Evolutionary conservation across 1,140 invertebrate species (phyloP).

Genomic region (Agrilus planipennis): DNA sequence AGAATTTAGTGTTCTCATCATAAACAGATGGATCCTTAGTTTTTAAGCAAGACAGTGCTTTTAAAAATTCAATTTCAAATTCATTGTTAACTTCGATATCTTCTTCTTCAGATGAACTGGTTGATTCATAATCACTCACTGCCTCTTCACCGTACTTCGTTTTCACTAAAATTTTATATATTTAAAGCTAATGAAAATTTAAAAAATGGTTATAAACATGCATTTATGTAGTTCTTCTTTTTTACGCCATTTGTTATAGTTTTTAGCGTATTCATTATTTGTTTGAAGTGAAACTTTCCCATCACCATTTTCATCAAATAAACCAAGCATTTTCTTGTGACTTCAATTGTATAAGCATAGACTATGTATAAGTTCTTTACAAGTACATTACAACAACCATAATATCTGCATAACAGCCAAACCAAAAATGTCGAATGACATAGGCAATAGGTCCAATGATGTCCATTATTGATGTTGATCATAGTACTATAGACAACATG

Average conservation of each 20-base stretch:
- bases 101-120: constrained; percentile 46
- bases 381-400: too few relatives aligned
- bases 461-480: too few relatives aligned
- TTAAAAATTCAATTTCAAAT: constrained; percentile 77
- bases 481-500: too few relatives aligned
- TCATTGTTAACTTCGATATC: constrained; percentile 45
- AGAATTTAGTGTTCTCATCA: constrained; percentile 63
- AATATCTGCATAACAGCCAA: too few relatives aligned
- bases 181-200: constrained; percentile 9
- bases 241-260: constrained; percentile 66
- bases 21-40: constrained; percentile 83
- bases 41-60: constrained; percentile 73
- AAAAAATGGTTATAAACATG: constrained; percentile 36
- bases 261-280: constrained; percentile 69
- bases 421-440: too few relatives aligned
- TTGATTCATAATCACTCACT: constrained; percentile 23
- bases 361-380: too few relatives aligned
- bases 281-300: constrained; percentile 47
- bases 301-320: constrained; percentile 36
- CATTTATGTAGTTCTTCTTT: constrained; percentile 79
- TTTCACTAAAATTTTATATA: constrained; percentile 45
- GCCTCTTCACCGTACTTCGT: constrained; percentile 53
- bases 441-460: too few relatives aligned
- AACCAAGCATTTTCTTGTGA: constrained; percentile 10
- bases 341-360: too few relatives aligned